These are phyloP conservation scores for Sialis fuliginosa DNA, from an alignment of 2,888 invertebrate species.

Conservation along the genomic window DNA sequence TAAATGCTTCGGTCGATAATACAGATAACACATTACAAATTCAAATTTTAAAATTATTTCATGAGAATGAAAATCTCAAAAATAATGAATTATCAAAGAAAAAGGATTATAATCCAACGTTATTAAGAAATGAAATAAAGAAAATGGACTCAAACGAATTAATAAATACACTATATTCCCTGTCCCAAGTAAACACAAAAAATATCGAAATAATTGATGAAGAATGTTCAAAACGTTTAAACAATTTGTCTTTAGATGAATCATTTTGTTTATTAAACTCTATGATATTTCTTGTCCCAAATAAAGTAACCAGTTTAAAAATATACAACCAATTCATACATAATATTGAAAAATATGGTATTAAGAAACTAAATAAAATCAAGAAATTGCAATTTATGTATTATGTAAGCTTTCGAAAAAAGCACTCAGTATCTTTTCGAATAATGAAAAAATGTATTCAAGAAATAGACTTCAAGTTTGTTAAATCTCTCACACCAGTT, in stretches of 20 bases:
- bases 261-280: neutral
- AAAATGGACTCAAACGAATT: neutral
- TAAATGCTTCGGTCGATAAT: neutral
- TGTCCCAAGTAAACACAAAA: neutral
- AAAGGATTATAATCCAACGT: neutral
- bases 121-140: neutral
- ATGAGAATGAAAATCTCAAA: neutral
- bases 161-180: no score
- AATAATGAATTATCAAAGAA: neutral
- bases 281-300: neutral
- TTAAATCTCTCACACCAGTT: conserved; percentile 17
- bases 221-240: conserved; percentile 18
- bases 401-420: conserved; percentile 22
- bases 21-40: conserved; percentile 4
- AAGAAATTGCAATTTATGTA: conserved; percentile 22
- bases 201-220: conserved; percentile 17
- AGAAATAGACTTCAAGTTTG: conserved; percentile 12
- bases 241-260: conserved; percentile 10
- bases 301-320: neutral
- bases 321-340: neutral
- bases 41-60: conserved; percentile 8
- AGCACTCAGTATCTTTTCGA: conserved; percentile 14
- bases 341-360: neutral
- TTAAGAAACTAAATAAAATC: conserved; percentile 13
- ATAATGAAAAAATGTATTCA: conserved; percentile 17